phyloP scores from a whole-genome alignment of 35 echinoderm and acorn worm genomes.

The Hemicentrotus pulcherrimus region DNA sequence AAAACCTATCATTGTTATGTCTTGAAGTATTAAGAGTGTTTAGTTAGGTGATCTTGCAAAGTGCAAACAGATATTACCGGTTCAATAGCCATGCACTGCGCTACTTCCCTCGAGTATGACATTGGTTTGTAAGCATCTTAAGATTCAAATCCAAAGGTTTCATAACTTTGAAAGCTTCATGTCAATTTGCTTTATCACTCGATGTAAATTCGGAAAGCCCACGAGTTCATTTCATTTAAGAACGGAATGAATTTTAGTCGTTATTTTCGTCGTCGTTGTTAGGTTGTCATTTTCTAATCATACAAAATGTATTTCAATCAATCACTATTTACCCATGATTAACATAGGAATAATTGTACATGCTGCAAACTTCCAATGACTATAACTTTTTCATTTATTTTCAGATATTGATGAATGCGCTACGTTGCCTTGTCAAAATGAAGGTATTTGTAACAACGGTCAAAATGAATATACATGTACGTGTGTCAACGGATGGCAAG shows the following conservation, averaged over 20 bases:
- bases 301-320: background rate
- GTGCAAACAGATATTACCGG: too few relatives aligned
- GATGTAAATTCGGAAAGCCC: too few relatives aligned
- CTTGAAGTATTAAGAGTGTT: too few relatives aligned
- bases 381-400: background rate
- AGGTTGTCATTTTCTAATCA: too few relatives aligned
- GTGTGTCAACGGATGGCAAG: slow-evolving; percentile 68
- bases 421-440: slow-evolving; percentile 65
- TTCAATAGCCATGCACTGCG: too few relatives aligned
- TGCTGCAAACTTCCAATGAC: background rate
- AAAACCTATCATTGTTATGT: too few relatives aligned
- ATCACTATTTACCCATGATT: background rate
- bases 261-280: too few relatives aligned
- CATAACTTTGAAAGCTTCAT: too few relatives aligned
- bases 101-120: background rate
- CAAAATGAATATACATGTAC: slow-evolving; percentile 68
- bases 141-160: background rate
- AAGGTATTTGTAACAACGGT: slow-evolving; percentile 60
- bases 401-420: slow-evolving; percentile 71
- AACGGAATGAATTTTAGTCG: too few relatives aligned
- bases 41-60: too few relatives aligned
- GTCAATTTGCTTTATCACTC: too few relatives aligned
- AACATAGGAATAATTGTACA: background rate
- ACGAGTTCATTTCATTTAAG: too few relatives aligned
- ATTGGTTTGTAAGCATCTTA: background rate